These are phyloP conservation scores for Halyomorpha halys DNA, from an alignment of 1,140 invertebrate species.

Conservation along the genomic window DNA sequence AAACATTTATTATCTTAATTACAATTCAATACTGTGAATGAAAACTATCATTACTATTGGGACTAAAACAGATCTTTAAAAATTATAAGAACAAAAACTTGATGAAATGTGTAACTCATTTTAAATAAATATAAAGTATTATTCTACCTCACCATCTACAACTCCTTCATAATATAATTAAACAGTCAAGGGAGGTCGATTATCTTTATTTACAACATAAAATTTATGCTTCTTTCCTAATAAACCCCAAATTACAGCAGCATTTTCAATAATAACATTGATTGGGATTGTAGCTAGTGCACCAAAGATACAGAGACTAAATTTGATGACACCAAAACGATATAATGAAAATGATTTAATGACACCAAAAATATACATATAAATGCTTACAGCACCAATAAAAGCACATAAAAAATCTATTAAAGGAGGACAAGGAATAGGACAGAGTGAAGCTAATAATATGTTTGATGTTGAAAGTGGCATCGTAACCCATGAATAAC, in stretches of 20 bases:
- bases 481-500: constrained; percentile 92
- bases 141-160: too few relatives aligned
- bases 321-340: constrained; percentile 68
- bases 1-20: too few relatives aligned
- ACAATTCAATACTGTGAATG: too few relatives aligned
- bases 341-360: constrained; percentile 87
- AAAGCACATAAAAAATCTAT: constrained; percentile 82
- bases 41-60: too few relatives aligned
- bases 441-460: constrained; percentile 68
- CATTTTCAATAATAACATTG: constrained; percentile 86
- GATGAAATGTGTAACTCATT: too few relatives aligned
- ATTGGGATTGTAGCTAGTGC: constrained; percentile 83
- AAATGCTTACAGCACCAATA: constrained; percentile 82
- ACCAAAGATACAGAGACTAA: constrained; percentile 68
- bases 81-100: too few relatives aligned
- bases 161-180: too few relatives aligned
- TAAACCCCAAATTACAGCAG: constrained; percentile 85
- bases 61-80: too few relatives aligned
- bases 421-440: constrained; percentile 71
- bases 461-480: constrained; percentile 85
- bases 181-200: constrained; percentile 4
- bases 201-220: constrained; percentile 87
- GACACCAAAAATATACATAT: constrained; percentile 93
- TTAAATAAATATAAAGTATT: too few relatives aligned
- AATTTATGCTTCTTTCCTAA: constrained; percentile 89